phyloP scores from a whole-genome alignment of 2,797 vertebrate genomes.

The Loriculus beryllinus region DNA sequence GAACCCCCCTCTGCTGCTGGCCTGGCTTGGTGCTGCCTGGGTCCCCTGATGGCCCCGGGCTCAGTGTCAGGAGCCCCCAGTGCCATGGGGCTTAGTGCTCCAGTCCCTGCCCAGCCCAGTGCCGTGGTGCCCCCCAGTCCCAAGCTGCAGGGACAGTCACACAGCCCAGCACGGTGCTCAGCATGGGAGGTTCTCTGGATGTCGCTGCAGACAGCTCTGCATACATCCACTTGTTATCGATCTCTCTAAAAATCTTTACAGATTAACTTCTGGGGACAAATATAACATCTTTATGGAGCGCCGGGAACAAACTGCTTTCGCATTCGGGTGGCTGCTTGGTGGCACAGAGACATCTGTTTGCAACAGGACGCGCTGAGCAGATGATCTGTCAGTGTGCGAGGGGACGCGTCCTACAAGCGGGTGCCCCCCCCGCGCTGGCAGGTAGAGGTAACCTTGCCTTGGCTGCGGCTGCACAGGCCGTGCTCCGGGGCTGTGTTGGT shows the following conservation, averaged over 20 bases:
- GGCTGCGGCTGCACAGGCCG: not conserved
- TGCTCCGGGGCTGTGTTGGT: not conserved
- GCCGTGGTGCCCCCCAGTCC: accelerated
- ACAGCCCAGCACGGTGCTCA: accelerated
- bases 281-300: slow-evolving; percentile 54
- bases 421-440: not conserved
- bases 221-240: slow-evolving; percentile 46
- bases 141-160: accelerated
- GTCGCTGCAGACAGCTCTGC: not conserved
- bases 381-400: not conserved
- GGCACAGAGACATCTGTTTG: slow-evolving; percentile 49
- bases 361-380: not conserved
- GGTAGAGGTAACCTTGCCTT: slow-evolving; percentile 6
- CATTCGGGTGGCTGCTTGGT: slow-evolving; percentile 56
- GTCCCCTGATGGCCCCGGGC: not conserved
- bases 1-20: accelerated
- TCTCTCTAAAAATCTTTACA: slow-evolving; percentile 58
- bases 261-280: slow-evolving; percentile 67
- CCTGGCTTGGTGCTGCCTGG: not conserved
- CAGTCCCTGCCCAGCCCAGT: accelerated
- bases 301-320: slow-evolving; percentile 23
- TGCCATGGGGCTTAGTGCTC: not conserved
- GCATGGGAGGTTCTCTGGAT: accelerated
- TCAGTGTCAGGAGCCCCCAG: not conserved
- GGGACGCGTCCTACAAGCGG: not conserved